Evolutionary conservation across 2,888 invertebrate genomes (phyloP).

Genomic region (Dryadula phaetusa): DNA sequence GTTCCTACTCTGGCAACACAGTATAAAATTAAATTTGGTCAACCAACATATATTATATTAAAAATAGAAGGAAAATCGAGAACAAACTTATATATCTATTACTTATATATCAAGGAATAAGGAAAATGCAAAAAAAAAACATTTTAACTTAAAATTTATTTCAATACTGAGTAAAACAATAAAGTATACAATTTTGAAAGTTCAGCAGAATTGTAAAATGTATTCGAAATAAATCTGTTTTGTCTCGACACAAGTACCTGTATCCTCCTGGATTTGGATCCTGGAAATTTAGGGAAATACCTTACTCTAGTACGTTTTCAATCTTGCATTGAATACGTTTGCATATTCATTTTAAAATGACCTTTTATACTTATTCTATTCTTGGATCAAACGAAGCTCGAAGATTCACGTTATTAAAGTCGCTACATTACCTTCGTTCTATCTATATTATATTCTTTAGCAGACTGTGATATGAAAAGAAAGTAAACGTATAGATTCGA

Average conservation of each 20-base stretch:
- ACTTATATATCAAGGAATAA: no score
- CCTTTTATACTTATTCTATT: constrained; percentile 27
- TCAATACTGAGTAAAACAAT: constrained; percentile 27
- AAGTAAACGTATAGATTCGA: no score
- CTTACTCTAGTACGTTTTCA: constrained; percentile 41
- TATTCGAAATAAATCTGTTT: constrained; percentile 46
- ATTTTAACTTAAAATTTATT: not conserved
- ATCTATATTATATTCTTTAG: constrained; percentile 13
- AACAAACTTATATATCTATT: no score
- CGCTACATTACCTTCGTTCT: constrained; percentile 12
- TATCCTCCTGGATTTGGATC: constrained; percentile 42
- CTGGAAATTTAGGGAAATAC: constrained; percentile 43
- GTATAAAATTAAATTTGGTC: no score
- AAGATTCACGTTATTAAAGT: constrained; percentile 28
- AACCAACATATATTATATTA: no score
- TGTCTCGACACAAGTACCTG: constrained; percentile 44
- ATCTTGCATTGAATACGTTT: constrained; percentile 38
- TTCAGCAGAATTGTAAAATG: constrained; percentile 42
- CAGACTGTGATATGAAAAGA: not conserved
- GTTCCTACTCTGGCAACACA: no score
- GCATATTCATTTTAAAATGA: constrained; percentile 35
- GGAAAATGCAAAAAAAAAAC: not conserved
- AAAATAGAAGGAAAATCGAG: no score
- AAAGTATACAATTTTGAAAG: constrained; percentile 41
- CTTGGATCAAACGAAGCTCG: constrained; percentile 33